Base-by-base conservation (phyloP, 2,113 vertebrate species). In the Myrmecophaga tridactyla region DNA sequence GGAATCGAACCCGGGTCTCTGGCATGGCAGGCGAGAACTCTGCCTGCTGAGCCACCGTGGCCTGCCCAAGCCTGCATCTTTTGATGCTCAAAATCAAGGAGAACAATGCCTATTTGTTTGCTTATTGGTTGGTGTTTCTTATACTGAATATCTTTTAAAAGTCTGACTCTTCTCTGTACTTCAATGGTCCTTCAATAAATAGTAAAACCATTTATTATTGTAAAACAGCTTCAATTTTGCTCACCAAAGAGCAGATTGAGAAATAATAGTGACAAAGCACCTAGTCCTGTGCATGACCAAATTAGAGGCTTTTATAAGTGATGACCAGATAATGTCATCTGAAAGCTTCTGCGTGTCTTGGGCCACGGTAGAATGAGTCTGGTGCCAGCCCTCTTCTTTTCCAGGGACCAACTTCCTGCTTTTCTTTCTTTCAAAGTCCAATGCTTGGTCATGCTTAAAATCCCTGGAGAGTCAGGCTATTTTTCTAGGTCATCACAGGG, bases 131-230 rank as follows among this genome's bases (percentile, higher is more conserved):
- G 43, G 34, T 36, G 85, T 84, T 60, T 70, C 77, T 60, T 82
- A 48, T 6, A 51, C 6, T 76, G 14, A 63, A 8, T 23, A 75
- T 78, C 48, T 88, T 88, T 84, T 62, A 1, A 78, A 92, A 73
- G 27, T 34, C 48, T 67, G 9, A 34, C 27, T 15, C 25, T 94
- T 62, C 34, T 69, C 70, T 63, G 10, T 7, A 43, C 63, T 78
- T 86, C 48, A 63, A 39, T 95, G 46, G 93, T 78, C 41, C 63
- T 58, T 76, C 69, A n/a, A n/a, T n/a, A n/a, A n/a, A n/a, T 63
- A 48, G 21, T 56, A 17, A 76, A 60, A 51, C 39, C 27, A 67
- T 78, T 63, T 84, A 48, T 73, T 73, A 51, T 46, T 62, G n/a
- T 56, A 27, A 63, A 92, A 93, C 15, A 88, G 60, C 34, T 27